A percentile compares a stretch with the other conserved stretches of the same genome.
These are phyloP conservation scores for Orussus abietinus DNA, from an alignment of 1,140 invertebrate species.

Conservation along the genomic window DNA sequence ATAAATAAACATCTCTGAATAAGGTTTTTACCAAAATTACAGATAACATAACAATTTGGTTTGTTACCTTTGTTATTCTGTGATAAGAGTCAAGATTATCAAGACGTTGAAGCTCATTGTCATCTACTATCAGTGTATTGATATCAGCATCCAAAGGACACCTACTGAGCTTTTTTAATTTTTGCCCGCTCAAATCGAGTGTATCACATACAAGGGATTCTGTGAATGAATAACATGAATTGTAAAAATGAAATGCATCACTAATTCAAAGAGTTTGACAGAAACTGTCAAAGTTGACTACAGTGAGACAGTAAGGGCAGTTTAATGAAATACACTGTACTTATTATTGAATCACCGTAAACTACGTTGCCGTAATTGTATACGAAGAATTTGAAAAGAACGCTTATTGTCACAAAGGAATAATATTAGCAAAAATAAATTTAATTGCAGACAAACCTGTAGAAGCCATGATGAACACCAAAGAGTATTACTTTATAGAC, in stretches of 20 bases:
- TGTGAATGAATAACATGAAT: constrained; percentile 11
- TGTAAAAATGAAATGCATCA: not conserved
- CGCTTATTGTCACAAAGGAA: not conserved
- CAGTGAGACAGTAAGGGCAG: not conserved
- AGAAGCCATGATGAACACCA: constrained; percentile 47
- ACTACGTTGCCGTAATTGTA: not conserved
- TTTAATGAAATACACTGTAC: no score
- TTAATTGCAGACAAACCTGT: constrained; percentile 36
- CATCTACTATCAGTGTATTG: constrained; percentile 74
- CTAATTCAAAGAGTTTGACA: constrained; percentile 5
- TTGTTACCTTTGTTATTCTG: constrained; percentile 71
- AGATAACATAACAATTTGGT: constrained; percentile 11
- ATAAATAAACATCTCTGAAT: constrained; percentile 1
- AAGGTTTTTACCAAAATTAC: constrained; percentile 4
- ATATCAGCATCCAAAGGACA: constrained; percentile 63
- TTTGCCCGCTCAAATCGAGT: constrained; percentile 65
- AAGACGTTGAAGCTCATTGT: constrained; percentile 81
- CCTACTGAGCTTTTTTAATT: constrained; percentile 71
- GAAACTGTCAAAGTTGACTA: constrained; percentile 6
- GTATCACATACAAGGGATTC: constrained; percentile 36
- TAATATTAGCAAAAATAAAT: constrained; percentile 6
- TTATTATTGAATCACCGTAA: no score
- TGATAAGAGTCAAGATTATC: constrained; percentile 81
- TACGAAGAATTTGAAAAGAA: not conserved
- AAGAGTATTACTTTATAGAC: no score